Conservation (phyloP, 1,140 invertebrate species). For the Propsilocerus akamusi region DNA sequence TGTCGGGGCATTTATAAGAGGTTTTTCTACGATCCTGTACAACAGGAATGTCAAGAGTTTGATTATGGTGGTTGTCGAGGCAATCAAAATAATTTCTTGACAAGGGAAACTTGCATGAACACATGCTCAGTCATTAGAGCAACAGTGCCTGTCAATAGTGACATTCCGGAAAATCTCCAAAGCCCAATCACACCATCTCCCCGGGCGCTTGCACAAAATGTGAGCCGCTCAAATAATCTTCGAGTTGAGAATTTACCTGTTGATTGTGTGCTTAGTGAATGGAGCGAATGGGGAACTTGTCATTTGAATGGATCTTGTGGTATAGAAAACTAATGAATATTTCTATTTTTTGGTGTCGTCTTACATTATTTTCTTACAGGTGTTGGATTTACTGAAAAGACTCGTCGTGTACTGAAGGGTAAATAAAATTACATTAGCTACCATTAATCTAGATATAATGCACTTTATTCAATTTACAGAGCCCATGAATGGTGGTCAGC, state of each 20-base stretch:
- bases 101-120: constrained; percentile 50
- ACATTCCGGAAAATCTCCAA: neutral
- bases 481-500: constrained; percentile 43
- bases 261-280: constrained; percentile 48
- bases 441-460: too few relatives aligned
- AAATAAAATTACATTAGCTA: too few relatives aligned
- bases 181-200: neutral
- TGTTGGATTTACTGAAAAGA: constrained; percentile 14
- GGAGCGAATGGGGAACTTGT: constrained; percentile 61
- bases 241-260: constrained; percentile 13
- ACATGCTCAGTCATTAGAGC: constrained; percentile 29
- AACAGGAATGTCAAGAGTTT: constrained; percentile 62
- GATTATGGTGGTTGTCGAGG: constrained; percentile 76
- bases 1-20: constrained; percentile 66
- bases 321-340: constrained; percentile 7
- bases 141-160: neutral
- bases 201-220: constrained; percentile 10
- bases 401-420: constrained; percentile 23
- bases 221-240: neutral
- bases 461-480: too few relatives aligned
- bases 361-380: constrained; percentile 12
- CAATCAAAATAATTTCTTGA: constrained; percentile 77
- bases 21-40: constrained; percentile 60
- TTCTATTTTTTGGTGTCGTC: neutral
- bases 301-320: constrained; percentile 47